These are phyloP conservation scores for Myiagra hebetior DNA, from an alignment of 2,113 vertebrate species.

Conservation along the genomic window DNA sequence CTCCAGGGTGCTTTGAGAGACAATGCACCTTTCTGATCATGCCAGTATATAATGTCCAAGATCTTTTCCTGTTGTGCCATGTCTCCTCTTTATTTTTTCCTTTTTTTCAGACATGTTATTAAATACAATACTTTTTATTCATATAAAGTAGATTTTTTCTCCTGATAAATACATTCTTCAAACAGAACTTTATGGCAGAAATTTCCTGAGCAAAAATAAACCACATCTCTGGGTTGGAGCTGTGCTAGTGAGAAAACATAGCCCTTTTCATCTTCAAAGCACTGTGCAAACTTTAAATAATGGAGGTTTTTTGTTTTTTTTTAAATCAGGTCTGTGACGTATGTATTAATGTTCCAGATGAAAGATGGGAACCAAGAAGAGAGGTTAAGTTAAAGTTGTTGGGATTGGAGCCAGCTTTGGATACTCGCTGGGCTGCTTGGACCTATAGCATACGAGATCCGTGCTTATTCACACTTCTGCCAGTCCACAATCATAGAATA, in stretches of 20 bases:
- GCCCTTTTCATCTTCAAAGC: slow-evolving; percentile 64
- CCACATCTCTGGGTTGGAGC: not conserved
- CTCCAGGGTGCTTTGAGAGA: slow-evolving; percentile 9
- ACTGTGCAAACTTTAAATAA: slow-evolving; percentile 34
- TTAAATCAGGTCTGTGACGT: not conserved
- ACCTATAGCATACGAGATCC: not conserved
- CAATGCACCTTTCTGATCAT: slow-evolving; percentile 11
- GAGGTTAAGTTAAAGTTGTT: not conserved
- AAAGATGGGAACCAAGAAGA: slow-evolving; percentile 37
- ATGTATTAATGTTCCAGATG: slow-evolving; percentile 5
- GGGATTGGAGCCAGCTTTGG: not conserved
- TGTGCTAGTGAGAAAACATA: slow-evolving; percentile 9
- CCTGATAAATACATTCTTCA: slow-evolving; percentile 21
- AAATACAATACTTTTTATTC: slow-evolving; percentile 16
- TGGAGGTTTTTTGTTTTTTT: not conserved
- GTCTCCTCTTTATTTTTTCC: not conserved
- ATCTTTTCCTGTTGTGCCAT: not conserved
- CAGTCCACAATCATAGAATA: not conserved
- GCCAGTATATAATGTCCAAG: not conserved
- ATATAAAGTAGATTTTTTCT: slow-evolving; percentile 25
- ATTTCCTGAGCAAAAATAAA: slow-evolving; percentile 51
- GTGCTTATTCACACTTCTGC: not conserved
- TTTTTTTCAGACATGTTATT: not conserved
- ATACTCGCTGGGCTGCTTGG: not conserved
- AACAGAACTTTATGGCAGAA: slow-evolving; percentile 21